These are phyloP conservation scores for Petrolisthes manimaculis DNA, from an alignment of 2,888 invertebrate species.

Conservation along the genomic window DNA sequence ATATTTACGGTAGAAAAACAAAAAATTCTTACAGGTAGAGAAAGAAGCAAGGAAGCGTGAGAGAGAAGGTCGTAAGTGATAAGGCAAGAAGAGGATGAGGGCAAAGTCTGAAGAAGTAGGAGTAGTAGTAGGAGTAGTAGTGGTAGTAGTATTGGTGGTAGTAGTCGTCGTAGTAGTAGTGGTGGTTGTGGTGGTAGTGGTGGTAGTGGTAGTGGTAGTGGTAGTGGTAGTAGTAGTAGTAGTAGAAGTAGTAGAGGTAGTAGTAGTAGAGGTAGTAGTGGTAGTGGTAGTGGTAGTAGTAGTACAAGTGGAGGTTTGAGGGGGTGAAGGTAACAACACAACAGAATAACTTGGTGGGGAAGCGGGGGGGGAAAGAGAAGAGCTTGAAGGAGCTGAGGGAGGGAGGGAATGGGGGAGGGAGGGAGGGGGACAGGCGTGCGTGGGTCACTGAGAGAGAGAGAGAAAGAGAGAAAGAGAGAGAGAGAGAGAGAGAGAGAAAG, in stretches of 20 bases:
- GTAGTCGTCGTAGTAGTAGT: too few species aligned
- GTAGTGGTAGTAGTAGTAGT: too few species aligned
- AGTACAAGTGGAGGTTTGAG: not conserved
- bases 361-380: not conserved
- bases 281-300: not conserved
- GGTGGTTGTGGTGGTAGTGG: too few species aligned
- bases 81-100: not conserved
- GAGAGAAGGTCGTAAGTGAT: not conserved
- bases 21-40: too few species aligned
- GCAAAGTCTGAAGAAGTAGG: not conserved
- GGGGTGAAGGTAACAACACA: not conserved
- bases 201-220: too few species aligned
- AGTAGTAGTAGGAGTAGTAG: not conserved
- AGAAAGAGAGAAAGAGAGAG: slow-evolving; percentile 13
- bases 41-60: not conserved
- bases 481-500: slow-evolving; percentile 13
- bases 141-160: too few species aligned
- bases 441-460: not conserved
- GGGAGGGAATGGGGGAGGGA: not conserved
- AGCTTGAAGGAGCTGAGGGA: not conserved
- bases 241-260: not conserved
- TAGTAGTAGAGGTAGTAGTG: not conserved
- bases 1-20: too few species aligned
- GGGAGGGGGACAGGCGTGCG: not conserved
- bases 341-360: not conserved